phyloP scores from a whole-genome alignment of 1,140 invertebrate genomes.

The Hyles vespertilio region DNA sequence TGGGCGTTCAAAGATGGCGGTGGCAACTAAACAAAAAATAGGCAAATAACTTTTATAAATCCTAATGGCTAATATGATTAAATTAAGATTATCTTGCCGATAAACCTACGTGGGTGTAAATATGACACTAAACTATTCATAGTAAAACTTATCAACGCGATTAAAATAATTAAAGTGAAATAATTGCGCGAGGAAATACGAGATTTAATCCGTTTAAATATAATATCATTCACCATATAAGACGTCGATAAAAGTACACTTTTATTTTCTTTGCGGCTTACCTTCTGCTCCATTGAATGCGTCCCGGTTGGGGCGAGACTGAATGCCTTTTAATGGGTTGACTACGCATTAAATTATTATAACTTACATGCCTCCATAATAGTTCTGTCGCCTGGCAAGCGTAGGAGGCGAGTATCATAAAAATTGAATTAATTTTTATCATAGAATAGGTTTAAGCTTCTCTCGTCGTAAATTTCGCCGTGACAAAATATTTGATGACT shows the following conservation, averaged over 20 bases:
- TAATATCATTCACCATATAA: slow-evolving; percentile 20
- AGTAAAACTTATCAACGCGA: slow-evolving; percentile 1
- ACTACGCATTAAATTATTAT: slow-evolving; percentile 69
- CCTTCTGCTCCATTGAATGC: slow-evolving; percentile 41
- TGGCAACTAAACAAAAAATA: no score
- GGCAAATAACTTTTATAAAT: no score
- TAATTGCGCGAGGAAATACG: slow-evolving; percentile 4
- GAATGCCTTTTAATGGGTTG: slow-evolving; percentile 68
- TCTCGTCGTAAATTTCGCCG: slow-evolving; percentile 35
- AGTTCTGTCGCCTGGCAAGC: slow-evolving; percentile 30
- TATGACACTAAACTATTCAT: slow-evolving; percentile 1
- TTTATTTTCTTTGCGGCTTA: slow-evolving; percentile 33
- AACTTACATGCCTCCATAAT: slow-evolving; percentile 49
- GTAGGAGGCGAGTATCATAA: slow-evolving; percentile 48
- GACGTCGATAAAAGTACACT: slow-evolving; percentile 15
- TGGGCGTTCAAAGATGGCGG: no score
- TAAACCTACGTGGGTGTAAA: neutral
- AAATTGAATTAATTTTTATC: slow-evolving; percentile 59
- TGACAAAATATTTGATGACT: slow-evolving; percentile 39
- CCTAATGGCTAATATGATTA: no score
- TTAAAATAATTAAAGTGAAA: slow-evolving; percentile 10
- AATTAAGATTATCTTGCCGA: no score
- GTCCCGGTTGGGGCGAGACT: slow-evolving; percentile 39
- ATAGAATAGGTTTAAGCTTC: slow-evolving; percentile 39
- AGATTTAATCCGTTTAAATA: slow-evolving; percentile 9